Evolutionary conservation across 2,797 vertebrate species (phyloP), one percentile per base, ranked within the genome.

Genomic region (Fringilla coelebs): DNA sequence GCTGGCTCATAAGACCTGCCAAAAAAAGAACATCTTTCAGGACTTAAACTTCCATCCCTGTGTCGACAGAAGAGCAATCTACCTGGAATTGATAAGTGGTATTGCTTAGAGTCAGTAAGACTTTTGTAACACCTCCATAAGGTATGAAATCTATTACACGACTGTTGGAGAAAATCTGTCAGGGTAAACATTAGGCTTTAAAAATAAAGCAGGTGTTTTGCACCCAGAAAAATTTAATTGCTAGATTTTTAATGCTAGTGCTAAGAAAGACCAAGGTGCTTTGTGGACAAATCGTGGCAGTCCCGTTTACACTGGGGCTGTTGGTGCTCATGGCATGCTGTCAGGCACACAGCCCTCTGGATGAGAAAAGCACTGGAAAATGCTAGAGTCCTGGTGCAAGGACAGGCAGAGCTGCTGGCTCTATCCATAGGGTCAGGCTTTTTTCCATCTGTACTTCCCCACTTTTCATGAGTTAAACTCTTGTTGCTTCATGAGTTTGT

Each of bases 11-110:
- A 70, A 95, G 94, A 95, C 92, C 90, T 81, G 89, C 22, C 40
- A 91, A 92, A 96, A 86, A 89, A 89, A 79, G 67, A 51, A 87
- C 74, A 74, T 96, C 79, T 84, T 85, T 87, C 91, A 70, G 80
- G 76, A 70, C 58, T 96, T 96, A 71, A 92, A 57, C 95, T 96
- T 91, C 60, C 52, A 93, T 74, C 80, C 41, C 22, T 43, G 32
- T 76, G 66, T 94, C 0, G 4, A 52, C 70, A 38, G 55, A 51
- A 71, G 72, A 88, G 61, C 2, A 6, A 21, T 89, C 46, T 91
- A 90, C 88, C 79, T 94, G 73, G 89, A 91, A 55, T 51, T 88
- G 83, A 18, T 78, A 62, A 75, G 66, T 46, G 75, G 13, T 52
- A 13, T 7, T 36, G 17, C 1, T 2, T 40, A 25, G 54, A 49